Evolutionary conservation across 2,888 invertebrate genomes (phyloP).

Genomic region (Hydrotaea cyrtoneurina): DNA sequence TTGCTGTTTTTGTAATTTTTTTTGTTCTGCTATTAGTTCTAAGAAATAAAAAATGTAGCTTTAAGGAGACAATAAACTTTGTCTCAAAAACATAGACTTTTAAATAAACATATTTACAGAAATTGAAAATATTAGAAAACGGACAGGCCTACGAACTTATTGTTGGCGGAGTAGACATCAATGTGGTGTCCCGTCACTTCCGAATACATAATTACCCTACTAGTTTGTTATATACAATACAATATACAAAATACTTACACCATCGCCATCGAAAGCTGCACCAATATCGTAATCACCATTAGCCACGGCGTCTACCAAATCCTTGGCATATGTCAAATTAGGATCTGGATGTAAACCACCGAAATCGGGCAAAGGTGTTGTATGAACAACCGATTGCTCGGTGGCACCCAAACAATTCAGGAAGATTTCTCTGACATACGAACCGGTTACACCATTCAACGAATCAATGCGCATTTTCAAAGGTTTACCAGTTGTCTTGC

Average conservation of each 20-base stretch:
- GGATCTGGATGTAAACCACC: slow-evolving; percentile 99
- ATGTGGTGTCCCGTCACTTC: no score
- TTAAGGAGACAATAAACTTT: no score
- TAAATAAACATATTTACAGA: no score
- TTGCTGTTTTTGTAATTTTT: no score
- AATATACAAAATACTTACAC: slow-evolving; percentile 81
- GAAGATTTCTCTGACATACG: slow-evolving; percentile 95
- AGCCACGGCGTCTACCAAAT: slow-evolving; percentile 87
- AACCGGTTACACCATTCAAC: slow-evolving; percentile 99
- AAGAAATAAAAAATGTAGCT: no score
- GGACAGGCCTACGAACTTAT: no score
- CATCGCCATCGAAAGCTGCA: slow-evolving; percentile 99
- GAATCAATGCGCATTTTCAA: slow-evolving; percentile 95
- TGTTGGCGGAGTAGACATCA: no score
- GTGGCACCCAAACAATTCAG: slow-evolving; percentile 91
- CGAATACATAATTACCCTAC: no score
- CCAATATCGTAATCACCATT: slow-evolving; percentile 86
- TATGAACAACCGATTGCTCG: slow-evolving; percentile 87
- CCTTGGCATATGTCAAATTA: slow-evolving; percentile 93
- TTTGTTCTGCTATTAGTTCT: no score
- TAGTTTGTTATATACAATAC: no score
- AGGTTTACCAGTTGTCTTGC: slow-evolving; percentile 84
- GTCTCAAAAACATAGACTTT: no score
- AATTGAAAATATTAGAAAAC: no score
- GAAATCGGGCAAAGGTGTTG: slow-evolving; percentile 94